Percentiles rank a stretch among this genome's conserved stretches.
Conservation (phyloP, 1,140 invertebrate genomes). For the Vanessa atalanta region DNA sequence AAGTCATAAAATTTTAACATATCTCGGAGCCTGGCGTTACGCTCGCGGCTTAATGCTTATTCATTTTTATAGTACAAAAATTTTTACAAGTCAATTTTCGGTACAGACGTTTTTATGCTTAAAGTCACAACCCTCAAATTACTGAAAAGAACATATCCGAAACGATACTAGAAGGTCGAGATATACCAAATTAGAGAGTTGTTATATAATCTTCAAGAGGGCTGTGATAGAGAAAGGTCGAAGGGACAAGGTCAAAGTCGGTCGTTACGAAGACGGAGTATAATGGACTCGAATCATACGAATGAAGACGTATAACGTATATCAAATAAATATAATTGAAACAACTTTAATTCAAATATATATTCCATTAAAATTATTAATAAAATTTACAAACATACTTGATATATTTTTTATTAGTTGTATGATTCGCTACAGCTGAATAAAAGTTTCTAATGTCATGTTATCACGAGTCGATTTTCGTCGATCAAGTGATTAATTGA, state of each 20-base stretch:
- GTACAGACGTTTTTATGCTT: not conserved
- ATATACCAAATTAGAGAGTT: not conserved
- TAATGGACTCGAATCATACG: conserved; percentile 30
- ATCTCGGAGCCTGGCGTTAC: too few relatives aligned
- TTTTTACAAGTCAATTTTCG: too few relatives aligned
- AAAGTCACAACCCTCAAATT: not conserved
- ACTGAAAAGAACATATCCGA: not conserved
- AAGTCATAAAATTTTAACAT: too few relatives aligned
- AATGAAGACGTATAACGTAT: not conserved
- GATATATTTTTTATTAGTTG: too few relatives aligned
- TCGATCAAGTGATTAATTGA: too few relatives aligned
- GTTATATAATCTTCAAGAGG: conserved; percentile 9
- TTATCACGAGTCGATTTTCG: too few relatives aligned
- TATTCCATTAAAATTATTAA: too few relatives aligned
- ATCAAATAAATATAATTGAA: not conserved
- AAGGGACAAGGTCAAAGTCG: conserved; percentile 36
- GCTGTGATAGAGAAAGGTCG: conserved; percentile 35
- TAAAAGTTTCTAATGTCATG: too few relatives aligned
- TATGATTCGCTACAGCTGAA: too few relatives aligned
- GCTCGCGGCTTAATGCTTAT: too few relatives aligned
- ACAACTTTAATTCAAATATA: not conserved
- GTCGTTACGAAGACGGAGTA: conserved; percentile 16
- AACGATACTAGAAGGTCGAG: not conserved
- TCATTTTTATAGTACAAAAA: too few relatives aligned
- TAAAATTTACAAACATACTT: too few relatives aligned